phyloP scores from a whole-genome alignment of 30 jellyfish, hydroid and myxozoan species.

The Mastigias papua region DNA sequence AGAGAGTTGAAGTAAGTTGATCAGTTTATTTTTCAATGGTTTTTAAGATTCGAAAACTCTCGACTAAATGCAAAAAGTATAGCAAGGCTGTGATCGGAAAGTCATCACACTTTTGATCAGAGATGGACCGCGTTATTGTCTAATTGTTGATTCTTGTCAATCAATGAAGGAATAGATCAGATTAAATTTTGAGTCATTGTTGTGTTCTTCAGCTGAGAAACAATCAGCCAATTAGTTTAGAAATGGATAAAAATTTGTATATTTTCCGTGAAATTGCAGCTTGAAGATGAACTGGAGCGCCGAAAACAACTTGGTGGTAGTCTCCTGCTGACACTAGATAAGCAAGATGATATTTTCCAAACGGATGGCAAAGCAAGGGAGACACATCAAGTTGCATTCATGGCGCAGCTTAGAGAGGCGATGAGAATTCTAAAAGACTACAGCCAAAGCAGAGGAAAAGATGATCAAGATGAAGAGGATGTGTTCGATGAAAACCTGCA shows the following conservation, averaged over 20 bases:
- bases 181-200: too few species aligned
- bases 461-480: slow-evolving; percentile 54
- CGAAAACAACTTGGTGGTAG: slow-evolving; percentile 86
- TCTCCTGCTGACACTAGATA: slow-evolving; percentile 52
- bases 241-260: neutral
- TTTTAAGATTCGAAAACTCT: too few species aligned
- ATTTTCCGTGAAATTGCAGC: slow-evolving; percentile 22
- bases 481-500: slow-evolving; percentile 84
- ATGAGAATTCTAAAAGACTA: slow-evolving; percentile 79
- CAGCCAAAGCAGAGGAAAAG: slow-evolving; percentile 67
- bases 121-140: too few species aligned
- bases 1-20: slow-evolving; percentile 63
- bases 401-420: slow-evolving; percentile 89
- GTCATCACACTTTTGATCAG: too few species aligned
- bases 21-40: too few species aligned
- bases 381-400: slow-evolving; percentile 89
- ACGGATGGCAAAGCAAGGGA: slow-evolving; percentile 80
- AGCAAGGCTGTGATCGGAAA: too few species aligned
- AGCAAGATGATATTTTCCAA: slow-evolving; percentile 74
- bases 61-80: too few species aligned
- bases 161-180: too few species aligned
- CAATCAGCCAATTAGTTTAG: neutral
- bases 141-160: too few species aligned
- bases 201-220: too few species aligned
- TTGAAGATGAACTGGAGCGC: slow-evolving; percentile 89